These are phyloP conservation scores for Atherinosoma microstoma DNA, from an alignment of 2,797 vertebrate species.

Conservation along the genomic window DNA sequence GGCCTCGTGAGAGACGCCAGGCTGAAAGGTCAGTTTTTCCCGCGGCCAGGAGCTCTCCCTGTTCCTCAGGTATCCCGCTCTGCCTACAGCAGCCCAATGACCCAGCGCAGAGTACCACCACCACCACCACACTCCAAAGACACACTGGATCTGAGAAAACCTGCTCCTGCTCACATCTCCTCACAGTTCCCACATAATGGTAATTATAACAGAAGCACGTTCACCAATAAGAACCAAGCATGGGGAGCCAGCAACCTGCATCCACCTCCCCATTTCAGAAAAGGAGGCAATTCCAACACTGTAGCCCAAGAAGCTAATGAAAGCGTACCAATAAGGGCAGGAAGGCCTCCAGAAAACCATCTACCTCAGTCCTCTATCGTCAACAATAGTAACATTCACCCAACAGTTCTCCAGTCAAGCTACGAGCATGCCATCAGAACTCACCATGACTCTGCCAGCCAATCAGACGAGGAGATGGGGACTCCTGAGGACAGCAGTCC, in stretches of 20 bases:
- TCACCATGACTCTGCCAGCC: conserved; percentile 68
- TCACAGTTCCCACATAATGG: conserved; percentile 53
- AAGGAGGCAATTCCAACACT: conserved; percentile 61
- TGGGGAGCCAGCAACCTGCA: conserved; percentile 40
- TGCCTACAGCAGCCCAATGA: conserved; percentile 83
- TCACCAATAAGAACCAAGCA: conserved; percentile 75
- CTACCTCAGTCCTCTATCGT: conserved; percentile 22
- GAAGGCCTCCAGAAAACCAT: conserved; percentile 32
- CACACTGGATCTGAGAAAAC: conserved; percentile 63
- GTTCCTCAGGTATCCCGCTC: conserved; percentile 69
- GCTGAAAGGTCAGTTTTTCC: conserved; percentile 73
- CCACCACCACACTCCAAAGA: conserved; percentile 67
- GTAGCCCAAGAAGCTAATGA: conserved; percentile 16
- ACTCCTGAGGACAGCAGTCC: conserved; percentile 80
- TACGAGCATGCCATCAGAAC: conserved; percentile 10
- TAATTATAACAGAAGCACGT: conserved; percentile 65
- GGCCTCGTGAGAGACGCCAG: conserved; percentile 60
- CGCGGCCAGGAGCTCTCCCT: conserved; percentile 59
- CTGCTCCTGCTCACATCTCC: neutral
- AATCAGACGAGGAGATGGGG: conserved; percentile 85
- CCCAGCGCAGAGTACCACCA: conserved; percentile 57
- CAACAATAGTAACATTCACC: conserved; percentile 65
- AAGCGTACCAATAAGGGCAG: neutral
- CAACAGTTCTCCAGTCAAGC: conserved; percentile 1
- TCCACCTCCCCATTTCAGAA: conserved; percentile 46